Conservation (phyloP, 2,797 vertebrate genomes). For the Pithecia hirsuta region DNA sequence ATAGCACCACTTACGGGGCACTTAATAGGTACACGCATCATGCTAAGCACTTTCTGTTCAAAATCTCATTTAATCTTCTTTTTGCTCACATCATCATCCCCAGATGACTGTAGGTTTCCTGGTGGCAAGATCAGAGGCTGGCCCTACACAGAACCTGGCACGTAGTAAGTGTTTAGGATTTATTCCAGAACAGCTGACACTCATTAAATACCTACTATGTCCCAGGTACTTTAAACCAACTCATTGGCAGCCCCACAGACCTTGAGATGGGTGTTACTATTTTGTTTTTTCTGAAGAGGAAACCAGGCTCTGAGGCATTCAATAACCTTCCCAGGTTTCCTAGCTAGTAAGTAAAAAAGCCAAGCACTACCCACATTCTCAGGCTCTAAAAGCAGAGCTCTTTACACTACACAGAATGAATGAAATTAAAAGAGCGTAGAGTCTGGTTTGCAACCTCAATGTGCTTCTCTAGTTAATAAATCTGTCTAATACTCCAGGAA, state of each 20-base stretch:
- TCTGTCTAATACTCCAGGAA: not conserved
- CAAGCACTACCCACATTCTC: not conserved
- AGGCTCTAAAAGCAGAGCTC: not conserved
- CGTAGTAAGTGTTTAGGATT: not conserved
- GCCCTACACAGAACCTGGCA: not conserved
- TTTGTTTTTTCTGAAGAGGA: slow-evolving; percentile 2
- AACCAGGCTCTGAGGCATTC: not conserved
- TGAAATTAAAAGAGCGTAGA: not conserved
- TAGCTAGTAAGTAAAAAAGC: not conserved
- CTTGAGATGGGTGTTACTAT: not conserved
- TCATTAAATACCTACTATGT: not conserved
- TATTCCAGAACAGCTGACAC: not conserved
- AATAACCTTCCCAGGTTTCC: not conserved
- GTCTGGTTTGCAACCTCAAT: slow-evolving; percentile 11
- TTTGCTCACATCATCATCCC: not conserved
- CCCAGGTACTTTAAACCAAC: not conserved
- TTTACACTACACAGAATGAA: slow-evolving; percentile 18
- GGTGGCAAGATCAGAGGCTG: not conserved
- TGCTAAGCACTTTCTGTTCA: not conserved
- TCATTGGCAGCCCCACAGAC: not conserved
- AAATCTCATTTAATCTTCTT: slow-evolving; percentile 44
- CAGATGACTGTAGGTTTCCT: not conserved
- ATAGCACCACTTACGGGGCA: not conserved
- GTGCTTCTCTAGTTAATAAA: slow-evolving; percentile 48
- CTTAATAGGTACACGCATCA: not conserved